These are phyloP conservation scores for Rhynchomys soricoides DNA, from an alignment of 2,113 vertebrate species.

Conservation along the genomic window DNA sequence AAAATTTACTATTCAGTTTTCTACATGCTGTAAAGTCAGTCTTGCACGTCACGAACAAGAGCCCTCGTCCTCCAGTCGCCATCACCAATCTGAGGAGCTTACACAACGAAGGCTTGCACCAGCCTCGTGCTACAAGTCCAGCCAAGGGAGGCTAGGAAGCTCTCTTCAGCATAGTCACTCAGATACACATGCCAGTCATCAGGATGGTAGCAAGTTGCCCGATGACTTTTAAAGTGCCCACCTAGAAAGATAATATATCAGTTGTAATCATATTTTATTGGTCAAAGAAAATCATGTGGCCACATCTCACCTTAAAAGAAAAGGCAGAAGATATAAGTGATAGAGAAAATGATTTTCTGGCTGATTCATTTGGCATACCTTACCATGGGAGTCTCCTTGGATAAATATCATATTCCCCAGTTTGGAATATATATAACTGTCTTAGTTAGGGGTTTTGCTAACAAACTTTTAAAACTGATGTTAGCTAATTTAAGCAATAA, in stretches of 20 bases:
- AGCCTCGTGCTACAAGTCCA: not conserved
- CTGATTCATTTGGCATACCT: not conserved
- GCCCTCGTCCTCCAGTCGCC: no score
- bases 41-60: not conserved
- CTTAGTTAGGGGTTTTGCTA: not conserved
- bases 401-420: not conserved
- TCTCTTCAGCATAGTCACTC: not conserved
- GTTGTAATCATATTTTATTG: slow-evolving; percentile 7
- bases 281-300: not conserved
- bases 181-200: not conserved
- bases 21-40: not conserved
- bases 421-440: slow-evolving; percentile 47
- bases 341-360: not conserved
- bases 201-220: not conserved
- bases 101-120: slow-evolving; percentile 34
- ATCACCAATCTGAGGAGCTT: not conserved
- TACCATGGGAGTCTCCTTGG: not conserved
- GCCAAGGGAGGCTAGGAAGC: not conserved
- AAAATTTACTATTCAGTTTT: slow-evolving; percentile 43
- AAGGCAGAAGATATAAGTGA: no score
- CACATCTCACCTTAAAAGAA: not conserved
- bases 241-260: slow-evolving; percentile 40
- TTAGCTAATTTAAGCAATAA: slow-evolving; percentile 37
- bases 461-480: not conserved
- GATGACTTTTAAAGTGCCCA: slow-evolving; percentile 24